phyloP scores from a whole-genome alignment of 2,888 invertebrate genomes.

The Hypena proboscidalis region DNA sequence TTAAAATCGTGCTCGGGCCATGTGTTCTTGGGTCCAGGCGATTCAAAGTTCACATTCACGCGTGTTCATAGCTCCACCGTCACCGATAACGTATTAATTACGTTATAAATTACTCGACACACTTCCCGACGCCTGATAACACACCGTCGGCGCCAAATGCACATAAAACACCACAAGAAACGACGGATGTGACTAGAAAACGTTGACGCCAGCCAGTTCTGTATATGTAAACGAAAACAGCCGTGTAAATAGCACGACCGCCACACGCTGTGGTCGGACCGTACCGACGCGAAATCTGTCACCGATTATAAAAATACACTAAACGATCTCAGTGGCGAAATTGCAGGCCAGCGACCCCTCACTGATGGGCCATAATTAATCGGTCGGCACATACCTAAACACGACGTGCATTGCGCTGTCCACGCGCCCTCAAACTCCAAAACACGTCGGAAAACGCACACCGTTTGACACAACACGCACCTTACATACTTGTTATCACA shows the following conservation, averaged over 20 bases:
- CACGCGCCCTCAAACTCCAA: conserved; percentile 73
- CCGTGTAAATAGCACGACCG: conserved; percentile 47
- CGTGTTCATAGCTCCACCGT: conserved; percentile 51
- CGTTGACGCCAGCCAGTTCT: conserved; percentile 42
- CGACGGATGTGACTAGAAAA: conserved; percentile 59
- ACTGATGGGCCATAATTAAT: conserved; percentile 81
- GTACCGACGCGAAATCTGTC: conserved; percentile 56
- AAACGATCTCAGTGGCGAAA: conserved; percentile 65
- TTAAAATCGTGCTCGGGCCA: conserved; percentile 39
- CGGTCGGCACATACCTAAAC: conserved; percentile 81
- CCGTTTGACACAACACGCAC: conserved; percentile 79
- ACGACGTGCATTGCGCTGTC: conserved; percentile 76
- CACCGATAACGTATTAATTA: conserved; percentile 79
- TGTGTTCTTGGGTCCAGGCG: conserved; percentile 29
- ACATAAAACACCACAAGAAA: conserved; percentile 60
- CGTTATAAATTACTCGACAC: conserved; percentile 80
- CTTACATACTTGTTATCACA: conserved; percentile 81
- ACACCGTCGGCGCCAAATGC: conserved; percentile 62
- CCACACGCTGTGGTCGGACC: conserved; percentile 41
- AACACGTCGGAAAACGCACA: conserved; percentile 75
- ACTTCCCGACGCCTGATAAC: conserved; percentile 75
- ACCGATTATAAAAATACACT: conserved; percentile 67
- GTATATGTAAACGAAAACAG: conserved; percentile 49
- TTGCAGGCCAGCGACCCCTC: conserved; percentile 75
- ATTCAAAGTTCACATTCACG: conserved; percentile 69